Evolutionary conservation across 92 coral and sea anemone species (phyloP), one percentile per base, ranked within the genome.

Genomic region (Virgularia gustaviana): DNA sequence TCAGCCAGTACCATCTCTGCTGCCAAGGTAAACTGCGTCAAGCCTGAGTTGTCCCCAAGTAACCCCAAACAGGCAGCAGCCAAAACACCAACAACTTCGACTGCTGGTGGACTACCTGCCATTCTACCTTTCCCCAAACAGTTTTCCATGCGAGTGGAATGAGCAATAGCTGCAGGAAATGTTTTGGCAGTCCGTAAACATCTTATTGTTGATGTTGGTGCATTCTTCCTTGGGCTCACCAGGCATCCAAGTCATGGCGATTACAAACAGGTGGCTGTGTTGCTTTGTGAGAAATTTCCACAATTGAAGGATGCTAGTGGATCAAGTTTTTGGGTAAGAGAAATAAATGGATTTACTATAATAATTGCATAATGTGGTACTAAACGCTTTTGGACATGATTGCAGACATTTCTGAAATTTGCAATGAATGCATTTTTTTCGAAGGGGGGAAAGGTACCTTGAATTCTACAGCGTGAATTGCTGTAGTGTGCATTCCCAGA

Each of bases 201-300:
- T 0, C 52, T 80, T 25, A 64, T 80, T 72, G 35, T 68, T 27
- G 85, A 80, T 30, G 18, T 74, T 9, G 73, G 67, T 27, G 19
- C 79, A 4, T 80, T 80, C 42, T 80, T 61, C 51, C 51, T 31
- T 64, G 70, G 68, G 10, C 35, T 80, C 10, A 32, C 64, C 42
- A 62, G 55, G 39, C 81, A 77, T 59, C 66, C 79, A 60, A 54
- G 24, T 28, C 84, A 79, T 34, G 79, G 79, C 10, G 84, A 79
- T 70, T 72, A 79, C 47, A 59, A 73, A 42, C 27, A 73, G 31
- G 63, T 79, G 68, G 79, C 79, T n/a, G 29, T 79, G 19, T 45
- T 33, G n/a, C 29, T 32, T 36, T 79, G 84, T 51, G 57, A 49
- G 35, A 70, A 20, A 36, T 78, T 78, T 34, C 78, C 78, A 20